Evolutionary conservation across 2,113 vertebrate genomes (phyloP), one percentile per base, ranked within the genome.

Genomic region (Pachypanchax playfairii): DNA sequence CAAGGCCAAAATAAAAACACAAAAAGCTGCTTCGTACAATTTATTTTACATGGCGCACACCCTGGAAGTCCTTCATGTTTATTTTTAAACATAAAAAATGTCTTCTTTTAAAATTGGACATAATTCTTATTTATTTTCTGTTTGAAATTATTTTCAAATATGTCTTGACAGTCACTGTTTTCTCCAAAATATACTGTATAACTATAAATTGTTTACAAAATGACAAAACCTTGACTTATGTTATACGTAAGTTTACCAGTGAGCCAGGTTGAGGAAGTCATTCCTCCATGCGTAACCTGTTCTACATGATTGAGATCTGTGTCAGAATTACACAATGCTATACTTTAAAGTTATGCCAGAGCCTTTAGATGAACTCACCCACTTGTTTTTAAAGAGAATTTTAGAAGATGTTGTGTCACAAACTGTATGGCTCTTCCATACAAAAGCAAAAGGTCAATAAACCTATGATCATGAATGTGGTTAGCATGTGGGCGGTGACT

Each of bases 241-340:
- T n/a, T n/a, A n/a, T n/a, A n/a, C n/a, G n/a, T n/a, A n/a, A n/a
- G n/a, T n/a, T n/a, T n/a, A n/a, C n/a, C n/a, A n/a, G n/a, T n/a
- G n/a, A 1, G 11, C 26, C 47, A 31, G 69, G 84, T 84, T 65
- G 48, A 38, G 60, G 52, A 50, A 80, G 38, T 2, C 17, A 56
- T 3, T 22, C 28, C 55, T 43, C 5, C 35, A 35, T 7, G 4
- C 7, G 28, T 12, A 35, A 35, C 33, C 10, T 12, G 68, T 73
- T 69, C 33, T 56, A 26, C 73, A 76, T 66, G 67, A 75, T 79
- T 73, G 84, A 84, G 79, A 75, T 86, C 70, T 76, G 14, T 20
- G 28, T 47, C 14, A 68, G 33, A 80, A 55, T 25, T 22, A 15
- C 73, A 52, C 20, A 33, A 35, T 38, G 21, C 46, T 0, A 1